Conservation (phyloP, 2,113 vertebrate genomes). For the Patagioenas fasciata region DNA sequence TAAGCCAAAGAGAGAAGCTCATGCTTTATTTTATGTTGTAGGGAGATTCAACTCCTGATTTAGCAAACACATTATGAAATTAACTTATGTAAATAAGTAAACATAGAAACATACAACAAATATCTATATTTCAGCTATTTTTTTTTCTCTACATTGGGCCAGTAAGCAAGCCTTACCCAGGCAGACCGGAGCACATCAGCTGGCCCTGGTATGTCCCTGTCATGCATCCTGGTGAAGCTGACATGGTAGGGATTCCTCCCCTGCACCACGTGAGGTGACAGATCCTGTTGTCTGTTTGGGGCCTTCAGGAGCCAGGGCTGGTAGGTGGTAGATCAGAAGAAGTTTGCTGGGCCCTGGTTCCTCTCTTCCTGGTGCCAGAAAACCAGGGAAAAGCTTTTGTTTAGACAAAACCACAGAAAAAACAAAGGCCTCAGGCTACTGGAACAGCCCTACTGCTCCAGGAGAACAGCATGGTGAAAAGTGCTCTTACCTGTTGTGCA, state of each 20-base stretch:
- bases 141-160: not conserved
- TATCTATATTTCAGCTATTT: not conserved
- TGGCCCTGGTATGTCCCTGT: rapidly evolving
- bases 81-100: not conserved
- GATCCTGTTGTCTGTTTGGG: rapidly evolving
- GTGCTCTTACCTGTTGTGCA: not conserved
- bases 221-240: not conserved
- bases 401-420: not conserved
- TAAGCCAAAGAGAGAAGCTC: not conserved
- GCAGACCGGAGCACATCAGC: rapidly evolving
- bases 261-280: not conserved
- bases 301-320: not conserved
- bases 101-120: not conserved
- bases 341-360: not conserved
- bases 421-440: not conserved
- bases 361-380: not conserved
- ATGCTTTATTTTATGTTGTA: not conserved
- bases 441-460: not conserved
- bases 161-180: not conserved
- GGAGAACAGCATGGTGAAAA: not conserved
- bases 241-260: rapidly evolving
- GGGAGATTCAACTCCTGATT: not conserved
- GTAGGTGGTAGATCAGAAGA: not conserved
- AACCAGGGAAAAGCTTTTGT: not conserved
- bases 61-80: not conserved